Evolutionary conservation across 2,113 vertebrate genomes (phyloP).

Genomic region (Hyla sarda): DNA sequence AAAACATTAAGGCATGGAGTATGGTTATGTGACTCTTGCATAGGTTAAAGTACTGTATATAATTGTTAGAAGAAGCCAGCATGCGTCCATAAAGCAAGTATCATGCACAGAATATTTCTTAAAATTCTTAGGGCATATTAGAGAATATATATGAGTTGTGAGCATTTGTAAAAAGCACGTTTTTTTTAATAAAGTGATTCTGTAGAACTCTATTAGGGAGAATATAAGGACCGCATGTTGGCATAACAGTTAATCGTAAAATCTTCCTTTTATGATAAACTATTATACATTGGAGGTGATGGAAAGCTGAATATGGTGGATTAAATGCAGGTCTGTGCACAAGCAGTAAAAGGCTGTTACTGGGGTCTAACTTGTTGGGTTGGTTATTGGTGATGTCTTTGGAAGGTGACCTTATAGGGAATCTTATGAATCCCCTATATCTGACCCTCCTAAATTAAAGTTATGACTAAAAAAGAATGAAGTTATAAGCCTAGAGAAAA

Average conservation of each 20-base stretch:
- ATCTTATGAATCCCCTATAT: too few relatives aligned
- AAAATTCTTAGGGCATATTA: conserved; percentile 16
- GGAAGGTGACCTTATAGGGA: not conserved
- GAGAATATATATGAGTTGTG: conserved; percentile 13
- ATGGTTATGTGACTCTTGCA: not conserved
- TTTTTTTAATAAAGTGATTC: conserved; percentile 36
- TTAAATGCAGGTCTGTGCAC: not conserved
- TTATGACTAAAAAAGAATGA: too few relatives aligned
- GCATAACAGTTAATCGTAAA: too few relatives aligned
- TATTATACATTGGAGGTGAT: not conserved
- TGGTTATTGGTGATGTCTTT: too few relatives aligned
- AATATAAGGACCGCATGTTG: not conserved
- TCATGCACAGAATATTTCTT: conserved; percentile 41
- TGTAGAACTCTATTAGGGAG: not conserved
- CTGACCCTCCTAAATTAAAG: too few relatives aligned
- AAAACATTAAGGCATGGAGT: not conserved
- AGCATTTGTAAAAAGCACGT: not conserved
- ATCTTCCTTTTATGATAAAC: not conserved
- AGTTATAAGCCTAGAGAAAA: too few relatives aligned
- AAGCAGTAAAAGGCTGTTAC: not conserved
- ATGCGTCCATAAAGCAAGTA: conserved; percentile 47
- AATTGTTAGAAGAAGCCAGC: conserved; percentile 35
- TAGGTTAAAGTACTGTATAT: not conserved
- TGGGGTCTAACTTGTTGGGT: too few relatives aligned
- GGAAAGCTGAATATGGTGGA: not conserved